These are phyloP conservation scores for Protobothrops mucrosquamatus DNA, from an alignment of 2,113 vertebrate genomes.

Conservation along the genomic window DNA sequence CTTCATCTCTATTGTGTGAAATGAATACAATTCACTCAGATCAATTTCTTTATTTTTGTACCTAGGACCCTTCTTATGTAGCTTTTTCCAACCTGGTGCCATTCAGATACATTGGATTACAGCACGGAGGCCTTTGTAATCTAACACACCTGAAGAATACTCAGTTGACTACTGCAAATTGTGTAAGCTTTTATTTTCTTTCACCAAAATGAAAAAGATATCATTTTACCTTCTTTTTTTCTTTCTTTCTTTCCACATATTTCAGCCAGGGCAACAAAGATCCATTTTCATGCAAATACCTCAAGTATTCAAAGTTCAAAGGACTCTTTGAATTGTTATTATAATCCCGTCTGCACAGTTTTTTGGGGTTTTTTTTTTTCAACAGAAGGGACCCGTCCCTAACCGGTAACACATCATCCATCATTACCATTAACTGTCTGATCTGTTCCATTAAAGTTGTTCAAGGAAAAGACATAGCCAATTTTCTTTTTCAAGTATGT, in stretches of 20 bases:
- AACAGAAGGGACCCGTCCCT: conserved; percentile 8
- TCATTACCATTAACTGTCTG: conserved; percentile 1
- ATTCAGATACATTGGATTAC: not conserved
- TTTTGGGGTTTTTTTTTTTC: not conserved
- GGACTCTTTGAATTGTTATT: conserved; percentile 11
- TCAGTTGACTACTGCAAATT: not conserved
- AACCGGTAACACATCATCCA: not conserved
- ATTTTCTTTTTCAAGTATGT: not conserved
- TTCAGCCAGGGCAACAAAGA: conserved; percentile 13
- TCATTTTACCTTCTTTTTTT: conserved; percentile 7
- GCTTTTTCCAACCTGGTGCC: not conserved
- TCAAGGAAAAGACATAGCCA: not conserved
- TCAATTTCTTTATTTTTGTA: not conserved
- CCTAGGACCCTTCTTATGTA: not conserved
- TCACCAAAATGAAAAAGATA: conserved; percentile 3
- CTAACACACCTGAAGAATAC: not conserved
- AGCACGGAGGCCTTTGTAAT: not conserved
- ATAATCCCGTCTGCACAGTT: conserved; percentile 6
- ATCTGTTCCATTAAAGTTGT: not conserved
- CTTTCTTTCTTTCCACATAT: conserved; percentile 5
- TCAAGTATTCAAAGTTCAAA: conserved; percentile 24
- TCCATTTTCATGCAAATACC: conserved; percentile 27
- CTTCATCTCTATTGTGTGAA: not conserved
- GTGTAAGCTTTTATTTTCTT: conserved; percentile 8
- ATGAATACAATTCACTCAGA: not conserved